These are phyloP conservation scores for Labrus mixtus DNA, from an alignment of 2,113 vertebrate genomes.

Conservation along the genomic window DNA sequence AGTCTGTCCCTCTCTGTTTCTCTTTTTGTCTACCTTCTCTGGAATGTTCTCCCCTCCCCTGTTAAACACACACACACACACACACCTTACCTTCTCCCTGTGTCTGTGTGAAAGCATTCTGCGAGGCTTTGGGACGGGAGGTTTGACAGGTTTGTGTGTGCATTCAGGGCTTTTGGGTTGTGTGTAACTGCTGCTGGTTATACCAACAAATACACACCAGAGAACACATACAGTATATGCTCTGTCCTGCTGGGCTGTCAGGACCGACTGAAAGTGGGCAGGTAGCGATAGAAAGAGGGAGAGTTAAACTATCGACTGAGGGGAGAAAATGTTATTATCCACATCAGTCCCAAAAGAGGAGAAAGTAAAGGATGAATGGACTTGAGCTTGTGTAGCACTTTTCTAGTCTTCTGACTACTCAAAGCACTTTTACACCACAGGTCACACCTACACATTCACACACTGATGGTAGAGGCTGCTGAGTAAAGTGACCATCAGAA, in stretches of 20 bases:
- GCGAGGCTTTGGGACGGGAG: slow-evolving; percentile 59
- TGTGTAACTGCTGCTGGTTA: slow-evolving; percentile 30
- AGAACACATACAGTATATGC: slow-evolving; percentile 23
- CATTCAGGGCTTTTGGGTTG: neutral
- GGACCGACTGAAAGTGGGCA: slow-evolving; percentile 2
- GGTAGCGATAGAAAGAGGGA: slow-evolving; percentile 12
- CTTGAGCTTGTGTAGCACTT: too few relatives aligned
- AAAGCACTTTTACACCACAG: too few relatives aligned
- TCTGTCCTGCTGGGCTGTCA: slow-evolving; percentile 28
- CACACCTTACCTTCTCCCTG: slow-evolving; percentile 22
- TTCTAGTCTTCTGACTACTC: too few relatives aligned
- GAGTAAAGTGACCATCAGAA: too few relatives aligned
- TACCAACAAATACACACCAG: slow-evolving; percentile 41
- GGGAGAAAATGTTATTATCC: slow-evolving; percentile 15
- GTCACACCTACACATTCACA: too few relatives aligned
- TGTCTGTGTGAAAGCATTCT: slow-evolving; percentile 59
- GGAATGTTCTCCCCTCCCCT: slow-evolving; percentile 56
- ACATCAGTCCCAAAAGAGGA: neutral
- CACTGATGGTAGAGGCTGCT: too few relatives aligned
- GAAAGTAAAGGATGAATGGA: neutral
- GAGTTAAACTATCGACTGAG: neutral
- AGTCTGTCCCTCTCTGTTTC: slow-evolving; percentile 66
- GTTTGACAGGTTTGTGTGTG: slow-evolving; percentile 46
- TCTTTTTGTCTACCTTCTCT: slow-evolving; percentile 64
- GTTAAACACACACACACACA: neutral